Evolutionary conservation across 2,113 vertebrate species (phyloP).

Genomic region (Actenoides lindsayi): DNA sequence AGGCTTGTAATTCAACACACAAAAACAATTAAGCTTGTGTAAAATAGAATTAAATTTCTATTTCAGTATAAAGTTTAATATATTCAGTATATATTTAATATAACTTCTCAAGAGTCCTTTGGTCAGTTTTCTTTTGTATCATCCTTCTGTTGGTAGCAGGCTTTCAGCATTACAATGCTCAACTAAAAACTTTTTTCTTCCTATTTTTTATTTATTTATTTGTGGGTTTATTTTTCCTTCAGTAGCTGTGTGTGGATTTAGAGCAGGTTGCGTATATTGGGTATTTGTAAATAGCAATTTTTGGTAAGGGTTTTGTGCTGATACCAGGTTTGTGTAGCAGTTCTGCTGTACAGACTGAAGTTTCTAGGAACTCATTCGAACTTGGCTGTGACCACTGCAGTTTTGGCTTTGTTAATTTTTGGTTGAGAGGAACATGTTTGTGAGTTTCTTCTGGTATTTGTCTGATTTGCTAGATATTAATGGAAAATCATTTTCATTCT

Average conservation of each 20-base stretch:
- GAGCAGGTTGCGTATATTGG: neutral
- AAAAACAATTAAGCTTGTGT: neutral
- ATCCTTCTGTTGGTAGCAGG: neutral
- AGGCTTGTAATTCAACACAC: neutral
- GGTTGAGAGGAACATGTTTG: neutral
- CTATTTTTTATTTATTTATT: neutral
- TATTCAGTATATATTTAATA: neutral
- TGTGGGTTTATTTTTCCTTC: neutral
- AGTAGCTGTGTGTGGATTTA: neutral
- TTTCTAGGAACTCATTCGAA: neutral
- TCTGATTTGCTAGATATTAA: neutral
- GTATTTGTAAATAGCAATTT: neutral
- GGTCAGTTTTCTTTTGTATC: neutral
- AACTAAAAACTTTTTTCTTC: neutral
- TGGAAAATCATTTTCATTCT: neutral
- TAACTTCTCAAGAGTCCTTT: neutral
- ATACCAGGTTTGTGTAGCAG: neutral
- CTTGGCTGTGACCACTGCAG: rapidly evolving
- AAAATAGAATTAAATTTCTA: neutral
- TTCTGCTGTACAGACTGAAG: neutral
- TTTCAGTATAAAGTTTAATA: neutral
- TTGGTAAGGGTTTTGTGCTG: neutral
- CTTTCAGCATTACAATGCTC: neutral
- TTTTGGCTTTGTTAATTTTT: neutral
- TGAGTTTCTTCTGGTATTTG: neutral